These are phyloP conservation scores for Cyclargus thomasi DNA, from an alignment of 1,140 invertebrate genomes.

Conservation along the genomic window DNA sequence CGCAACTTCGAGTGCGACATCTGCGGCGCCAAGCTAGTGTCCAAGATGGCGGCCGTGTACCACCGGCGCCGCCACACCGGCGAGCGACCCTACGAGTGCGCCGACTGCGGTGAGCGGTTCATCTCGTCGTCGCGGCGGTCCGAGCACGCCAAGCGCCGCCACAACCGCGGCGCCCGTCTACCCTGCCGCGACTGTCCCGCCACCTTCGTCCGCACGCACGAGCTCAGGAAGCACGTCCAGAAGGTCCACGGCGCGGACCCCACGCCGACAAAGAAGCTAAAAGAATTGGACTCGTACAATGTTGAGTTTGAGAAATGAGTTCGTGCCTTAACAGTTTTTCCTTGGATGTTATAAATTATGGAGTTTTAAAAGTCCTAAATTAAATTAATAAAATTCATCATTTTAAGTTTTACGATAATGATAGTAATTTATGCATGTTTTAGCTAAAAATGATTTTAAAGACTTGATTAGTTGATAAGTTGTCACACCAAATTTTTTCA, in stretches of 20 bases:
- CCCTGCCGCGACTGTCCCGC: slow-evolving; percentile 46
- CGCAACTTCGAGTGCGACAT: slow-evolving; percentile 69
- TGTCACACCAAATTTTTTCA: no score
- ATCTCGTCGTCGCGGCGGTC: slow-evolving; percentile 61
- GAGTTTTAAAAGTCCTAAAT: no score
- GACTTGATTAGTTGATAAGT: background rate
- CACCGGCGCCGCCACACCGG: slow-evolving; percentile 80
- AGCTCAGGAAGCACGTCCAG: slow-evolving; percentile 53
- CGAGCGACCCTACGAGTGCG: slow-evolving; percentile 84
- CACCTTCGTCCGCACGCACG: slow-evolving; percentile 47
- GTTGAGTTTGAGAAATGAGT: background rate
- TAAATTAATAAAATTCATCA: no score
- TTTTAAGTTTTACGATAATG: no score
- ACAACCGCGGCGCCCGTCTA: slow-evolving; percentile 47
- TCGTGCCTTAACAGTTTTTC: background rate
- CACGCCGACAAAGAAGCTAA: background rate
- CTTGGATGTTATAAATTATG: no score
- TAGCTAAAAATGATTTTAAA: background rate
- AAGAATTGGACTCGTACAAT: background rate
- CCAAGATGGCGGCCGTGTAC: slow-evolving; percentile 65
- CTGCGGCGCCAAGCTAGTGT: slow-evolving; percentile 63
- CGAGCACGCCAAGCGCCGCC: slow-evolving; percentile 61
- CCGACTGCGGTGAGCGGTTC: slow-evolving; percentile 78
- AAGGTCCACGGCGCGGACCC: slow-evolving; percentile 34
- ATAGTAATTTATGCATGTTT: no score